Percentiles rank a stretch among this genome's conserved stretches.
phyloP scores from a whole-genome alignment of 2,888 invertebrate species.

The Pantelozetes paolii region DNA sequence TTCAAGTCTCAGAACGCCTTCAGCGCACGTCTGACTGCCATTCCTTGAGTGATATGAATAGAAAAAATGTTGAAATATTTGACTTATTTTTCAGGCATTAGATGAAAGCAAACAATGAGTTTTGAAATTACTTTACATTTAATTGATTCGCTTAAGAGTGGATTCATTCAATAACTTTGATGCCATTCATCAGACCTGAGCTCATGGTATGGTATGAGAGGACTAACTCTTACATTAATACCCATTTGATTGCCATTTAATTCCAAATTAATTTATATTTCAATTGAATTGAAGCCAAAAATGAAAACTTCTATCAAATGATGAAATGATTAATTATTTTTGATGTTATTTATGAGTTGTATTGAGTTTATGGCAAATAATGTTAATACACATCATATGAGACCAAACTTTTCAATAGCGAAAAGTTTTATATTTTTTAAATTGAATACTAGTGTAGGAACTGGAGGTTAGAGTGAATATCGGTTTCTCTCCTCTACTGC shows the following conservation, averaged over 20 bases:
- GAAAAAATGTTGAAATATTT: neutral
- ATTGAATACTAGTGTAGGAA: conserved; percentile 26
- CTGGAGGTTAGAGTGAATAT: neutral
- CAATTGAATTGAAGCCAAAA: neutral
- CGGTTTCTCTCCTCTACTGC: neutral
- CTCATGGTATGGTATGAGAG: neutral
- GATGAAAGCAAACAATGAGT: neutral
- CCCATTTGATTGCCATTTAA: neutral
- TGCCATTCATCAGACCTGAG: neutral
- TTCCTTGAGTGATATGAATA: neutral
- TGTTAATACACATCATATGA: neutral
- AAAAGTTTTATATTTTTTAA: conserved; percentile 17
- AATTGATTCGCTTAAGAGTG: neutral
- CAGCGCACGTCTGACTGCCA: conserved; percentile 8
- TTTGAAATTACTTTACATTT: neutral
- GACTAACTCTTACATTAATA: neutral
- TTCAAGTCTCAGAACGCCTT: neutral
- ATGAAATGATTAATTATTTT: neutral
- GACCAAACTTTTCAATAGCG: conserved; percentile 13
- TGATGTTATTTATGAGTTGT: neutral
- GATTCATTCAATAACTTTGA: neutral
- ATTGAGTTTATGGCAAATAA: neutral
- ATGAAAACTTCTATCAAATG: neutral
- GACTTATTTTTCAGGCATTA: neutral
- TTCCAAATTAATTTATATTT: conserved; percentile 4